phyloP scores from a whole-genome alignment of 2,797 vertebrate genomes.

The Delichon dasypus region DNA sequence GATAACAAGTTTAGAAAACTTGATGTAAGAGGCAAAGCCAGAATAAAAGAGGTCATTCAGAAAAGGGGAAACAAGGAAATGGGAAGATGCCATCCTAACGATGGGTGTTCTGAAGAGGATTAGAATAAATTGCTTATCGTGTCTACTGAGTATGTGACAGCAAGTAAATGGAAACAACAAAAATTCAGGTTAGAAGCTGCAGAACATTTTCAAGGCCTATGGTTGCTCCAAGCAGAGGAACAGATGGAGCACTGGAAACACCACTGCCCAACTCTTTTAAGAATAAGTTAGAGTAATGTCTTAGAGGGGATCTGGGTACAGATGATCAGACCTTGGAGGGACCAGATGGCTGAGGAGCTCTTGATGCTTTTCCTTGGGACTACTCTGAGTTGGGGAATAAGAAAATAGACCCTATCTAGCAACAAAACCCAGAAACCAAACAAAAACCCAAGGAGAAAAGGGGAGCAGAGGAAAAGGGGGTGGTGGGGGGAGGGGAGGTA shows the following conservation, averaged over 20 bases:
- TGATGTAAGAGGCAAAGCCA: not conserved
- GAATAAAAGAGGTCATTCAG: not conserved
- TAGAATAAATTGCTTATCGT: not conserved
- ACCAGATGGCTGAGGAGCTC: not conserved
- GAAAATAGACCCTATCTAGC: not conserved
- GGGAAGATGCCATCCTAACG: not conserved
- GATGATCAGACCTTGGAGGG: not conserved
- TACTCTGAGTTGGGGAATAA: not conserved
- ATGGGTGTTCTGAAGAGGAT: not conserved
- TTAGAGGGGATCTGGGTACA: not conserved
- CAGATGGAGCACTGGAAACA: not conserved
- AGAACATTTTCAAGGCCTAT: not conserved
- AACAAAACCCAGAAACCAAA: not conserved
- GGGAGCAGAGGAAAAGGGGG: not conserved
- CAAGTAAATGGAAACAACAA: not conserved
- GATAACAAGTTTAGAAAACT: not conserved
- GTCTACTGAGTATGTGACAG: not conserved
- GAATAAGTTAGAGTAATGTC: not conserved
- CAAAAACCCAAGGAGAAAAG: not conserved
- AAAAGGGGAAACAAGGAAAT: not conserved
- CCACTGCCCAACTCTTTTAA: not conserved
- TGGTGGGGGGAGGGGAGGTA: rapidly evolving
- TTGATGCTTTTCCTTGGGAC: not conserved
- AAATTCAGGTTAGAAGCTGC: not conserved
- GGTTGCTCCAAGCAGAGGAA: not conserved